Evolutionary conservation across 2,797 vertebrate genomes (phyloP).

Genomic region (Pseudopleuronectes americanus): DNA sequence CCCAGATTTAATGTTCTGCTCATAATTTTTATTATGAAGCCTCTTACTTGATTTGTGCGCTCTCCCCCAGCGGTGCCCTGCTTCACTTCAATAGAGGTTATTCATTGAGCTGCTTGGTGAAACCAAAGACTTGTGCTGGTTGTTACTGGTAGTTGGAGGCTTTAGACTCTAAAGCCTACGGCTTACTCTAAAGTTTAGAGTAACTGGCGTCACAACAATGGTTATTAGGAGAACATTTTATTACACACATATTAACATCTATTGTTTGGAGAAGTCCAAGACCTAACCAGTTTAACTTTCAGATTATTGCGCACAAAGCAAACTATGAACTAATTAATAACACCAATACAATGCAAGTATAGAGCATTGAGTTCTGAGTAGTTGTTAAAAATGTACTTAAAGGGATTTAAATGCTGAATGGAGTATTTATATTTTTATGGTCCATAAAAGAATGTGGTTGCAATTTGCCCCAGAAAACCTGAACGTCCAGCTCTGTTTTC

Average conservation of each 20-base stretch:
- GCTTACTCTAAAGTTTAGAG: background rate
- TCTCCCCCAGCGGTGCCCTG: background rate
- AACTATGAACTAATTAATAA: conserved; percentile 7
- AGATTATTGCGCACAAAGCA: background rate
- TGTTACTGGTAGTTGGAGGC: background rate
- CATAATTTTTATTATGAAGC: background rate
- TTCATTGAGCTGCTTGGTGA: background rate
- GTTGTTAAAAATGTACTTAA: background rate
- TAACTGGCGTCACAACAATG: background rate
- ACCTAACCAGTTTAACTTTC: conserved; percentile 6
- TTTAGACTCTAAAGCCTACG: background rate
- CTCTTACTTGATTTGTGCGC: conserved; percentile 2
- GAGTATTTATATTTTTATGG: conserved; percentile 6
- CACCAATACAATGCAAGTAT: background rate
- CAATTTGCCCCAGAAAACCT: conserved; percentile 38
- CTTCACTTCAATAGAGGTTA: background rate
- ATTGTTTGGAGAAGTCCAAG: background rate
- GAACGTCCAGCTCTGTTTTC: conserved; percentile 30
- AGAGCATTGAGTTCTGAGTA: background rate
- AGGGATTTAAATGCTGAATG: conserved; percentile 15
- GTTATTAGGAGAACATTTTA: background rate
- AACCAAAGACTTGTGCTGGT: background rate
- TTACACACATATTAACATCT: background rate
- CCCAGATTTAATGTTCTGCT: conserved; percentile 4
- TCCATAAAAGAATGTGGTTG: conserved; percentile 12